Conservation (phyloP, 2,113 vertebrate genomes). For the Varanus komodoensis region DNA sequence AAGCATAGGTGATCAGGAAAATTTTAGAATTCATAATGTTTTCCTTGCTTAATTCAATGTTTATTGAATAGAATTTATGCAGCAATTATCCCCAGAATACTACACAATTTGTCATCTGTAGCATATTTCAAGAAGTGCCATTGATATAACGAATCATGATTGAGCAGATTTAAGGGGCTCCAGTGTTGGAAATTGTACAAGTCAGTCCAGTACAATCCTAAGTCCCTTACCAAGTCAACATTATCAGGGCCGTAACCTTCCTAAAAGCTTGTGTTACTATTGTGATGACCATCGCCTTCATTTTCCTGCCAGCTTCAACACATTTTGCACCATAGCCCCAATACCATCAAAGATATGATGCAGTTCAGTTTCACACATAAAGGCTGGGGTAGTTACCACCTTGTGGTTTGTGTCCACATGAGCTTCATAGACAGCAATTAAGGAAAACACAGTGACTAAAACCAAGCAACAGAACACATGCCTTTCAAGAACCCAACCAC, state of each 20-base stretch:
- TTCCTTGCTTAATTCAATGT: neutral
- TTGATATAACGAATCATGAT: conserved; percentile 40
- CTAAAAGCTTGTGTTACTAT: neutral
- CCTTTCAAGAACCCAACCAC: neutral
- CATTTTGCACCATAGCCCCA: conserved; percentile 84
- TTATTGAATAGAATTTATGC: neutral
- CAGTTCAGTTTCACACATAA: conserved; percentile 86
- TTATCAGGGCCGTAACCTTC: neutral
- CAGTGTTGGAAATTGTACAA: conserved; percentile 5
- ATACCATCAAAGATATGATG: conserved; percentile 88
- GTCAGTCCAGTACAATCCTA: neutral
- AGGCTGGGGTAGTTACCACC: conserved; percentile 88
- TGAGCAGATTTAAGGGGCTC: conserved; percentile 41
- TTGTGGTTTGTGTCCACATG: conserved; percentile 87
- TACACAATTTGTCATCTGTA: neutral
- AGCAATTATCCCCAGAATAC: neutral
- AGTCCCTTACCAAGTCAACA: neutral
- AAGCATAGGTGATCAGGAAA: neutral
- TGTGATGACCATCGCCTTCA: conserved; percentile 52
- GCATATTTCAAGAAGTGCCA: neutral
- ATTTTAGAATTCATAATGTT: conserved; percentile 5
- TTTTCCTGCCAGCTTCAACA: conserved; percentile 82
- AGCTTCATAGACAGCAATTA: conserved; percentile 79
- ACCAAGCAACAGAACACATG: neutral
- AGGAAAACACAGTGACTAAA: conserved; percentile 46